These are phyloP conservation scores for Cynopterus sphinx DNA, from an alignment of 2,797 vertebrate genomes.

Conservation along the genomic window DNA sequence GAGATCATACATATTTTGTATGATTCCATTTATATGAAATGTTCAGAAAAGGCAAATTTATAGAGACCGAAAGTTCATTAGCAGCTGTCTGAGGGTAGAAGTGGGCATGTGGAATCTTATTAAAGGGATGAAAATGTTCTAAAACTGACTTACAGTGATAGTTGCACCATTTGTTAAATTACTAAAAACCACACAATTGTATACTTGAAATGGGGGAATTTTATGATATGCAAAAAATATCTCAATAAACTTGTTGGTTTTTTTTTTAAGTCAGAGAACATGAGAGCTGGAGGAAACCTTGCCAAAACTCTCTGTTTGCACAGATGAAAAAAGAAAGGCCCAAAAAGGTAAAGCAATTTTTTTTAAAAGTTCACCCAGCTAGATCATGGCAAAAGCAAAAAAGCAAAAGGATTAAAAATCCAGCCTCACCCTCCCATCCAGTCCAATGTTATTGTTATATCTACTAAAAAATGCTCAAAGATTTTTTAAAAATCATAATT, in stretches of 20 bases:
- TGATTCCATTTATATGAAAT: background rate
- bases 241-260: background rate
- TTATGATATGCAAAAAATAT: background rate
- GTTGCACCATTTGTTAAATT: background rate
- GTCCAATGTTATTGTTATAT: background rate
- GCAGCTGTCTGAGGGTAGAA: background rate
- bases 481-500: background rate
- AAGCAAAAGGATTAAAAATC: background rate
- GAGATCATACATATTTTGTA: background rate
- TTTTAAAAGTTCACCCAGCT: slow-evolving; percentile 27
- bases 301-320: background rate
- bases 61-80: background rate
- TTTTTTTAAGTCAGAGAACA: background rate
- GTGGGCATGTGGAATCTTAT: background rate
- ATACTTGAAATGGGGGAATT: background rate
- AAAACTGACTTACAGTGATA: background rate
- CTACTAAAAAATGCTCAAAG: background rate
- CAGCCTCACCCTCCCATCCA: background rate
- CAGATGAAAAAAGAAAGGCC: background rate
- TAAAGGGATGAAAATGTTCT: slow-evolving; percentile 20
- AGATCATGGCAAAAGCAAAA: background rate
- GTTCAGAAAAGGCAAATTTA: background rate
- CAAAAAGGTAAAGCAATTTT: background rate
- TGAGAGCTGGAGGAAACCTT: background rate
- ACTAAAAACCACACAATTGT: background rate